Evolutionary conservation across 2,888 invertebrate genomes (phyloP), one percentile per base, ranked within the genome.

Genomic region (Philereme transversata): DNA sequence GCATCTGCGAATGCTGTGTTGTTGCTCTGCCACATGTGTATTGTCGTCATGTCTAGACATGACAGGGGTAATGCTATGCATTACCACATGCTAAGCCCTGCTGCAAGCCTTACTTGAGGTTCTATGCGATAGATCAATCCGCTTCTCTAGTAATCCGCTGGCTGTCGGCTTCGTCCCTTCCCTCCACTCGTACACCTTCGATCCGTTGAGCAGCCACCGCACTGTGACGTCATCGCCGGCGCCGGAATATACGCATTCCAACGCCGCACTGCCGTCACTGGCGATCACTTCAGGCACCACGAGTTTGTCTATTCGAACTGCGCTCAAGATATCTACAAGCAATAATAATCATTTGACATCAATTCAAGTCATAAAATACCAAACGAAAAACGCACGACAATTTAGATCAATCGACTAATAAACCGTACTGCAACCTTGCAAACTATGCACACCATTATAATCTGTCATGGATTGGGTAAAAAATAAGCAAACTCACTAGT

Each of bases 251-350:
- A 66, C 68, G 51, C 81, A 83, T 57, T 79, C 77, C 45, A 83
- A 59, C 4, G 69, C 62, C 3, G 71, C 71, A 9, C 66, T 60
- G 0, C 69, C 51, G 44, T 72, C 75, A 11, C 68, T 71, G 48
- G 77, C 74, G n/a, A 77, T 70, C 41, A 79, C 48, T 6, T 79
- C 78, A 5, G 81, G 81, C 11, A 83, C 76, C 33, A 64, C 38
- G 2, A 81, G 46, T 10, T 74, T 73, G 4, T 79, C 76, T 67
- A 83, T 81, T 62, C 71, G 74, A 34, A 75, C 69, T n/a, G 72
- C 54, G 56, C 67, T 74, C 33, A 73, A 61, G 44, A 73, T 60
- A 68, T 73, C 74, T 73, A 68, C 22, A 67, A 62, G 47, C 35
- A 43, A 48, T 8, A 47, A 48, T 10, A 43, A 34, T 5, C 4